Conservation (phyloP, 2,113 vertebrate genomes). For the Callocephalon fimbriatum region DNA sequence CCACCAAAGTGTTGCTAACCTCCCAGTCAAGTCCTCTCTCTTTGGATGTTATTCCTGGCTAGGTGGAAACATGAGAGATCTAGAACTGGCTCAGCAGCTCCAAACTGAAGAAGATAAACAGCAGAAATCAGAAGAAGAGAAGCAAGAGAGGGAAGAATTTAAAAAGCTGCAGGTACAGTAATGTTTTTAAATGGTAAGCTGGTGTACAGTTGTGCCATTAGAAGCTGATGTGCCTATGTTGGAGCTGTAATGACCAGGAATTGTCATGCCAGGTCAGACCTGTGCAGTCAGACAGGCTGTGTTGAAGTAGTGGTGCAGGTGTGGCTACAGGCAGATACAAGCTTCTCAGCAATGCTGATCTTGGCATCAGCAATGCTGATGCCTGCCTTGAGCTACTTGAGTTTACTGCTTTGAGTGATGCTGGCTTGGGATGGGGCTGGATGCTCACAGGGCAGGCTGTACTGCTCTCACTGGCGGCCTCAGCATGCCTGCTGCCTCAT, state of each 20-base stretch:
- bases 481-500: accelerated
- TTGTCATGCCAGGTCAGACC: background rate
- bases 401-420: background rate
- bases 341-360: background rate
- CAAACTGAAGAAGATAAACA: constrained; percentile 84
- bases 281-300: background rate
- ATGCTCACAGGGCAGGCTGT: background rate
- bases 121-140: constrained; percentile 75
- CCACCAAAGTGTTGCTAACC: background rate
- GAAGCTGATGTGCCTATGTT: background rate
- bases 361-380: background rate
- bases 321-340: background rate
- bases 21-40: background rate
- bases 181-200: background rate
- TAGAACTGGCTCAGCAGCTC: constrained; percentile 82
- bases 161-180: constrained; percentile 86
- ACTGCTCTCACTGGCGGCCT: background rate
- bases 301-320: background rate
- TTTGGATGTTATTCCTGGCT: background rate
- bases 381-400: background rate
- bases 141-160: constrained; percentile 84
- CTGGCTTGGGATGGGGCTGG: background rate
- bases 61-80: constrained; percentile 72
- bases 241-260: background rate
- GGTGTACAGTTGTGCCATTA: background rate